phyloP scores from a whole-genome alignment of 2,113 vertebrate genomes.

The Anguilla rostrata region DNA sequence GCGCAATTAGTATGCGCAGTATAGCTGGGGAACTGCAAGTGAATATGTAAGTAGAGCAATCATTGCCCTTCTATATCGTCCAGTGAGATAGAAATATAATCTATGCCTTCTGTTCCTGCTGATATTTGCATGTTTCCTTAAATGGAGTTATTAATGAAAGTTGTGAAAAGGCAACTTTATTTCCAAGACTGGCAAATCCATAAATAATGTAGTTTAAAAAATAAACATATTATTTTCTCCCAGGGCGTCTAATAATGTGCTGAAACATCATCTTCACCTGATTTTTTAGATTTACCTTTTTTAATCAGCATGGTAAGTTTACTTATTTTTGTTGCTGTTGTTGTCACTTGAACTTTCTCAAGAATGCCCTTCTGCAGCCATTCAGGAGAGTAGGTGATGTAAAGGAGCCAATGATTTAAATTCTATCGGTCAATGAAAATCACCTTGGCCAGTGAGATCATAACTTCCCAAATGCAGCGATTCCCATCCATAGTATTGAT shows the following conservation, averaged over 20 bases:
- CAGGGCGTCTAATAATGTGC: no score
- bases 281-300: background rate
- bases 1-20: slow-evolving; percentile 40
- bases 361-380: background rate
- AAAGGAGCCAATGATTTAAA: background rate
- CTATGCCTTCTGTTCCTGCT: background rate
- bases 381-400: background rate
- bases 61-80: slow-evolving; percentile 24
- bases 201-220: background rate
- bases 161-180: background rate
- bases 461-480: background rate
- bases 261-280: background rate
- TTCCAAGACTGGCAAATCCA: background rate
- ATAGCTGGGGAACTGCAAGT: slow-evolving; percentile 43
- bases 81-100: background rate
- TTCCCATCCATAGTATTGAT: background rate
- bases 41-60: slow-evolving; percentile 46
- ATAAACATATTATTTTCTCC: background rate
- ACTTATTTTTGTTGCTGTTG: background rate
- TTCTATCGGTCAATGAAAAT: background rate
- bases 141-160: background rate
- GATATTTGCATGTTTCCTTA: background rate
- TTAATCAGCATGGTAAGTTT: no score
- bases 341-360: background rate
- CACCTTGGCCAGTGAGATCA: background rate